Percentiles rank a stretch among this genome's conserved stretches.
Evolutionary conservation across 2,888 invertebrate species (phyloP).

Genomic region (Gryllus longicercus): DNA sequence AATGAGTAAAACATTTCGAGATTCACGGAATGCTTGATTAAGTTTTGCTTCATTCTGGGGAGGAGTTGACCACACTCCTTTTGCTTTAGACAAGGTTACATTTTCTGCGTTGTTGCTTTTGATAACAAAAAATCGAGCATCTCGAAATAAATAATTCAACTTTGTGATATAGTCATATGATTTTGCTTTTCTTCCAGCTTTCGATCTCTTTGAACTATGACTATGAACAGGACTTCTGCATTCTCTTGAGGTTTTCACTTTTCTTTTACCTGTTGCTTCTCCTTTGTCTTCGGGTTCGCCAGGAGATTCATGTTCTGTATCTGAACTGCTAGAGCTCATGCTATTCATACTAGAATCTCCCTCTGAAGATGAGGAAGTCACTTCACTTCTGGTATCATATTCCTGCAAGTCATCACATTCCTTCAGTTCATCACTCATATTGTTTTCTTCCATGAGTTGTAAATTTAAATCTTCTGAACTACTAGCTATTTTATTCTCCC

Average conservation of each 20-base stretch:
- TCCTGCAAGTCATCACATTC: slow-evolving; percentile 60
- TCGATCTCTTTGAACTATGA: slow-evolving; percentile 45
- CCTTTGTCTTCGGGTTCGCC: slow-evolving; percentile 45
- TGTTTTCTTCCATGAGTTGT: slow-evolving; percentile 33
- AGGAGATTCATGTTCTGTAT: slow-evolving; percentile 50
- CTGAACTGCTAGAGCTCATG: slow-evolving; percentile 73
- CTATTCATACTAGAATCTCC: slow-evolving; percentile 69
- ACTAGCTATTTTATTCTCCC: slow-evolving; percentile 34
- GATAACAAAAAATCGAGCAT: slow-evolving; percentile 91
- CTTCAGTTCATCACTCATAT: slow-evolving; percentile 64
- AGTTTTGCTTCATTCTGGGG: slow-evolving; percentile 95
- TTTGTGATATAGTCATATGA: slow-evolving; percentile 83
- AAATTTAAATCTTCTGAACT: slow-evolving; percentile 35
- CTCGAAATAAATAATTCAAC: slow-evolving; percentile 89
- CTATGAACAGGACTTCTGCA: slow-evolving; percentile 43
- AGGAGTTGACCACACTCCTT: slow-evolving; percentile 96
- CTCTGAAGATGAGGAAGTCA: slow-evolving; percentile 73
- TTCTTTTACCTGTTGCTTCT: slow-evolving; percentile 35
- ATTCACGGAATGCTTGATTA: slow-evolving; percentile 90
- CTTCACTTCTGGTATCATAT: slow-evolving; percentile 85
- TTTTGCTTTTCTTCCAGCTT: slow-evolving; percentile 53
- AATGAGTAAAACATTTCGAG: slow-evolving; percentile 88
- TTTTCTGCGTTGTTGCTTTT: slow-evolving; percentile 98
- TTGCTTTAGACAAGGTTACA: slow-evolving; percentile 88
- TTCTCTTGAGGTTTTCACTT: slow-evolving; percentile 36